Percentiles rank a stretch among this genome's conserved stretches.
These are phyloP conservation scores for Caenorhabditis zanzibari DNA, from an alignment of 2,888 invertebrate genomes.

Conservation along the genomic window DNA sequence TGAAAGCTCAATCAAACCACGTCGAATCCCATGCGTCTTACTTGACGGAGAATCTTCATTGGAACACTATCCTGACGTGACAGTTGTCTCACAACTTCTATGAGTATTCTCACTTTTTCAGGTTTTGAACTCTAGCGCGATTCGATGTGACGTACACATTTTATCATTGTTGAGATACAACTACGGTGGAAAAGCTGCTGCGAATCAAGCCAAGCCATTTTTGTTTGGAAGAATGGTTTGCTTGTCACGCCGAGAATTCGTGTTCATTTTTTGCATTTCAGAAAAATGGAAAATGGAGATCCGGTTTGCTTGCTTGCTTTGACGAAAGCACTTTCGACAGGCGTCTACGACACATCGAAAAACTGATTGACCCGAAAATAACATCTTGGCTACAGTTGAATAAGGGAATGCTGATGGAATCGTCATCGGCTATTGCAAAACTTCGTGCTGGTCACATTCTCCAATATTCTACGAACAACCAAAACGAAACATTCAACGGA, in stretches of 20 bases:
- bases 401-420: background rate
- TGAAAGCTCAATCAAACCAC: background rate
- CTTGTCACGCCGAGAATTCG: background rate
- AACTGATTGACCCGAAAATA: background rate
- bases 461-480: constrained; percentile 1
- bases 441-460: background rate
- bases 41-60: background rate
- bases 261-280: background rate
- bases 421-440: background rate
- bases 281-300: background rate
- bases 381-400: background rate
- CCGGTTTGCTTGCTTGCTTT: background rate
- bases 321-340: background rate
- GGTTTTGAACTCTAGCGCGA: background rate
- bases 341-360: background rate
- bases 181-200: background rate
- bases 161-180: background rate
- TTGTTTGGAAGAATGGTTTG: constrained; percentile 3
- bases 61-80: background rate
- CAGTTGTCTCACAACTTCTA: too few species aligned
- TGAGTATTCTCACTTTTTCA: too few species aligned
- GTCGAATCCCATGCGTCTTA: background rate
- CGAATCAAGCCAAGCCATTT: background rate
- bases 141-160: constrained; percentile 2
- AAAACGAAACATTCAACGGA: constrained; percentile 4